A percentile compares a stretch with the other conserved stretches of the same genome.
These are phyloP conservation scores for Poecile montanus DNA, from an alignment of 2,797 vertebrate species.

Conservation along the genomic window DNA sequence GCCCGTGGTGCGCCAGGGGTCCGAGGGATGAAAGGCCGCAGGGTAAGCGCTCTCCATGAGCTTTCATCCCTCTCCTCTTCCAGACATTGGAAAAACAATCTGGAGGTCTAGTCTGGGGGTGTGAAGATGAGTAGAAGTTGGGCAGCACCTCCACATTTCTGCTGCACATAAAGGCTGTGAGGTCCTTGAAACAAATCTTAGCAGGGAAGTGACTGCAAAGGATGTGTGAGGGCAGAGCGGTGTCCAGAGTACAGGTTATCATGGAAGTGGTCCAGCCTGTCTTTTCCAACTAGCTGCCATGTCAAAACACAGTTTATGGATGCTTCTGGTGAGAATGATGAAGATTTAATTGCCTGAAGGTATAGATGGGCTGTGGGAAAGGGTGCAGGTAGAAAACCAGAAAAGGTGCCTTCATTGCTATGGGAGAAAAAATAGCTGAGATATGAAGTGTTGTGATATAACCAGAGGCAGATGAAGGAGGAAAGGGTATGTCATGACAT, in stretches of 20 bases:
- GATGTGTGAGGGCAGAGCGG: not conserved
- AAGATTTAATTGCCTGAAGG: not conserved
- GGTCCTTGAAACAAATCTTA: not conserved
- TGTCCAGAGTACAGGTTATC: not conserved
- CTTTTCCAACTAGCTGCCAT: not conserved
- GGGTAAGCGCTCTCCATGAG: slow-evolving; percentile 76
- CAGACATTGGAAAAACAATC: not conserved
- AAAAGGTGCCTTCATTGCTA: not conserved
- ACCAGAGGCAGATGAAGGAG: not conserved
- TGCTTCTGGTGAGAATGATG: not conserved
- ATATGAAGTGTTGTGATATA: not conserved
- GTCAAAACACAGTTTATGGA: not conserved
- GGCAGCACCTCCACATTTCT: not conserved
- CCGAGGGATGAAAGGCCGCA: slow-evolving; percentile 86
- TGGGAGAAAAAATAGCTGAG: not conserved
- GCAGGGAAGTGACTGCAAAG: not conserved
- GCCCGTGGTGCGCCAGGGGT: slow-evolving; percentile 80
- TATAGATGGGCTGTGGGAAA: not conserved
- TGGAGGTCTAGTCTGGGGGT: not conserved
- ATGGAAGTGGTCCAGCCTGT: not conserved
- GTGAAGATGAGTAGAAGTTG: not conserved
- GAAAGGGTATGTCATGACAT: not conserved
- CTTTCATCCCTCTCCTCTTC: not conserved
- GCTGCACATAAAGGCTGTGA: not conserved
- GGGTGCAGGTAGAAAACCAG: not conserved